Percentiles rank a stretch among this genome's conserved stretches.
phyloP scores from a whole-genome alignment of 2,797 vertebrate genomes.

The Oryzias sinensis region DNA sequence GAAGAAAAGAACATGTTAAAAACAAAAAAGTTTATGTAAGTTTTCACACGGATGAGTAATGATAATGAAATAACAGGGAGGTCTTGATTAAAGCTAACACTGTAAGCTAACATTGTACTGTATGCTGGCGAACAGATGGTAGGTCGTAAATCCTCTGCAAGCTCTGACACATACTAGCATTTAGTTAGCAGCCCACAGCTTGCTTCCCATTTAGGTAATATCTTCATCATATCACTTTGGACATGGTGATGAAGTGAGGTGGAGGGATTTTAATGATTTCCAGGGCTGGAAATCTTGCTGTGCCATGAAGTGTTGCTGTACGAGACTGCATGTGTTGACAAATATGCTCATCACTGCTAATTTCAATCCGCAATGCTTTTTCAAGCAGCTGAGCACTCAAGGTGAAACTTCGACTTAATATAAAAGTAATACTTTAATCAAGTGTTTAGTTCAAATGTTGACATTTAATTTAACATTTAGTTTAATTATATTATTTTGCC shows the following conservation, averaged over 20 bases:
- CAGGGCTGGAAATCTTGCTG: slow-evolving; percentile 51
- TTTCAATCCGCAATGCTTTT: slow-evolving; percentile 41
- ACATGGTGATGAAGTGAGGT: slow-evolving; percentile 80
- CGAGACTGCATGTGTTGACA: slow-evolving; percentile 61
- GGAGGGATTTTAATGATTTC: slow-evolving; percentile 58
- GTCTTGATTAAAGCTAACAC: slow-evolving; percentile 84
- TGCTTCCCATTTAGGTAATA: slow-evolving; percentile 84
- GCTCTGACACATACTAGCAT: slow-evolving; percentile 85
- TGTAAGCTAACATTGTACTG: slow-evolving; percentile 81
- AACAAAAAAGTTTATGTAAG: slow-evolving; percentile 64
- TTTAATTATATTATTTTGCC: too few species aligned
- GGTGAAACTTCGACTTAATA: neutral
- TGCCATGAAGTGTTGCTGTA: slow-evolving; percentile 57
- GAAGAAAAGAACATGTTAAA: slow-evolving; percentile 62
- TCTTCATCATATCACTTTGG: slow-evolving; percentile 82
- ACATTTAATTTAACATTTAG: too few species aligned
- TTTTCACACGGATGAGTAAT: slow-evolving; percentile 77
- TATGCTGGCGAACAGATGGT: slow-evolving; percentile 84
- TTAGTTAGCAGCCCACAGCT: slow-evolving; percentile 81
- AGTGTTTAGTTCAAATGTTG: neutral
- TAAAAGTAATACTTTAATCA: neutral
- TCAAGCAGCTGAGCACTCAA: slow-evolving; percentile 9
- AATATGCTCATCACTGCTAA: slow-evolving; percentile 54
- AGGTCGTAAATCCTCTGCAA: slow-evolving; percentile 80
- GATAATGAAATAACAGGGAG: slow-evolving; percentile 78